Base-by-base conservation (phyloP, 2,888 invertebrate genomes). In the Parnassius mnemosyne region DNA sequence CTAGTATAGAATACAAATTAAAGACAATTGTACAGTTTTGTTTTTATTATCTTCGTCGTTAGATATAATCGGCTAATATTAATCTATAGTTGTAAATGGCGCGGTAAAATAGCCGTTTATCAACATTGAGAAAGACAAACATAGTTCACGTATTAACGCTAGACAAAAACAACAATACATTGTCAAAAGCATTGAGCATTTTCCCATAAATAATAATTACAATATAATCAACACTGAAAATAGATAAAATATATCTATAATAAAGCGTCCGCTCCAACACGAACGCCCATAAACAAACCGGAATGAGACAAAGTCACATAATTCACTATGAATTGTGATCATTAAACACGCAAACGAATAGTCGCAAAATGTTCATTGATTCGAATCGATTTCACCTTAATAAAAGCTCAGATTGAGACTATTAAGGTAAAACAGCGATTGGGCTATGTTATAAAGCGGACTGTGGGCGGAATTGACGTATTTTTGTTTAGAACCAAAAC, bases 281-380 rank as follows among this genome's bases (percentile, higher is more conserved):
- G 83, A 82, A 81, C 68, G 71, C 73, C 80, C 74, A 85, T 88
- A 88, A 89, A 87, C 83, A 84, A 82, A 79, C 77, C 74, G 78
- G 78, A 86, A 85, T 81, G 84, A 84, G 85, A 85, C 84, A 82
- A 83, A 83, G 77, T 80, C 81, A 73, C 78, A 87, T 87, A 84
- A 84, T 77, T 87, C 84, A 84, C 73, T 70, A 79, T 87, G 85
- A 89, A 77, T 85, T 81, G 85, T 88, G 80, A 75, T 78, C 77
- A 77, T 83, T 83, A 75, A 79, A 77, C 89, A 89, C 89, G 89
- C 89, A 75, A 88, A 69, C 76, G 68, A 74, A 67, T 64, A 70
- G 71, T 76, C 73, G 76, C 78, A 66, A 78, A 74, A 77, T 69
- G 78, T 75, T 52, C 69, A 66, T 70, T 72, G 73, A 76, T 73